Evolutionary conservation across 2,888 invertebrate genomes (phyloP).

Genomic region (Tenthredo notha): DNA sequence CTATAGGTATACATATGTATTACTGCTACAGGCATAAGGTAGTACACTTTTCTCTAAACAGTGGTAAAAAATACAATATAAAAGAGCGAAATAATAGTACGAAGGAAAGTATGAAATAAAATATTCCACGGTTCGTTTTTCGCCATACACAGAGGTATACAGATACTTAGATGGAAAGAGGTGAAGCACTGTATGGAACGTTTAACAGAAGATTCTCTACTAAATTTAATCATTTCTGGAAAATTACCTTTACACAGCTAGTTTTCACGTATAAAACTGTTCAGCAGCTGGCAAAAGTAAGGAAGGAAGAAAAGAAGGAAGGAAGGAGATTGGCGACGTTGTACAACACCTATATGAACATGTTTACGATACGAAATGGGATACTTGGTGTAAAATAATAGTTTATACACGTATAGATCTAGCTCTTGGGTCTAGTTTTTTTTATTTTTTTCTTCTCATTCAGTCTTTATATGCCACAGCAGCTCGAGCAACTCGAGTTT

Average conservation of each 20-base stretch:
- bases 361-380: constrained; percentile 1
- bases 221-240: background rate
- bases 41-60: background rate
- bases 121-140: background rate
- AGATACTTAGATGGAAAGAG: background rate
- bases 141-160: background rate
- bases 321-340: background rate
- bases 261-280: background rate
- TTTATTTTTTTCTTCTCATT: background rate
- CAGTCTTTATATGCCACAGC: background rate
- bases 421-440: background rate
- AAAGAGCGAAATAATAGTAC: background rate
- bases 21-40: background rate
- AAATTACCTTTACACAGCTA: background rate
- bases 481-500: background rate
- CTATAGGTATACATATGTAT: background rate
- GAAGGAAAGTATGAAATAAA: background rate
- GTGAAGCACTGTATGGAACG: background rate
- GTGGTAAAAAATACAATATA: background rate
- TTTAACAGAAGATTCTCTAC: background rate
- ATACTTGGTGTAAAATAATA: constrained; percentile 31
- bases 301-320: background rate
- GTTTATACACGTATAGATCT: background rate
- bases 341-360: background rate
- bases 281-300: background rate